A percentile compares a stretch with the other conserved stretches of the same genome.
phyloP scores from a whole-genome alignment of 2,113 vertebrate genomes.

The Pandion haliaetus region DNA sequence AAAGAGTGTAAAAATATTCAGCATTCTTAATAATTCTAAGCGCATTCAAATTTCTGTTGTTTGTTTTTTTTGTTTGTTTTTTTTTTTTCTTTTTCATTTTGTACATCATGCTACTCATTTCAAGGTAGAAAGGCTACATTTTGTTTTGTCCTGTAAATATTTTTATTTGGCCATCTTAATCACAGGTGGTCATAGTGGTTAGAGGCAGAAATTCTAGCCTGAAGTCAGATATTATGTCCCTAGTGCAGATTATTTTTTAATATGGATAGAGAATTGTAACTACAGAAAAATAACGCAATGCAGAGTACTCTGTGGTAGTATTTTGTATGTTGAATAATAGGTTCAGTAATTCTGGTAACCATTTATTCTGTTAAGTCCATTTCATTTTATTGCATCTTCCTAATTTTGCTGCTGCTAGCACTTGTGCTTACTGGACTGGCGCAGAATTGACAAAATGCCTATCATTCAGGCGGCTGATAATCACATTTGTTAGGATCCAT shows the following conservation, averaged over 20 bases:
- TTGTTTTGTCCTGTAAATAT: not conserved
- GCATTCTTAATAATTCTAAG: conserved; percentile 6
- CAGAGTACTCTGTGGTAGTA: not conserved
- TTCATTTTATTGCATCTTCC: not conserved
- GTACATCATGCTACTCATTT: not conserved
- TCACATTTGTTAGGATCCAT: not conserved
- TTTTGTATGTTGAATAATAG: not conserved
- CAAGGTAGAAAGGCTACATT: not conserved
- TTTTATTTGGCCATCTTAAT: not conserved
- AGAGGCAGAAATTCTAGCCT: not conserved
- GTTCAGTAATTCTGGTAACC: not conserved
- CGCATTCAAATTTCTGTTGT: not conserved
- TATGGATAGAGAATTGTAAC: not conserved
- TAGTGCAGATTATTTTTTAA: not conserved
- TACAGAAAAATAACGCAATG: not conserved
- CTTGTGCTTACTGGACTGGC: not conserved
- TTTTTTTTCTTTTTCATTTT: not conserved
- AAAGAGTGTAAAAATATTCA: not conserved
- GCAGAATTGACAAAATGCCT: not conserved
- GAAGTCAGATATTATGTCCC: not conserved
- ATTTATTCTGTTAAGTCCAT: not conserved
- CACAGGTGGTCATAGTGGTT: not conserved
- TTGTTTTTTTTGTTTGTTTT: not conserved
- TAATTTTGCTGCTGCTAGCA: not conserved
- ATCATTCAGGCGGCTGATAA: not conserved